Evolutionary conservation across 2,888 invertebrate genomes (phyloP).

Genomic region (Hirtodrosophila duncani): DNA sequence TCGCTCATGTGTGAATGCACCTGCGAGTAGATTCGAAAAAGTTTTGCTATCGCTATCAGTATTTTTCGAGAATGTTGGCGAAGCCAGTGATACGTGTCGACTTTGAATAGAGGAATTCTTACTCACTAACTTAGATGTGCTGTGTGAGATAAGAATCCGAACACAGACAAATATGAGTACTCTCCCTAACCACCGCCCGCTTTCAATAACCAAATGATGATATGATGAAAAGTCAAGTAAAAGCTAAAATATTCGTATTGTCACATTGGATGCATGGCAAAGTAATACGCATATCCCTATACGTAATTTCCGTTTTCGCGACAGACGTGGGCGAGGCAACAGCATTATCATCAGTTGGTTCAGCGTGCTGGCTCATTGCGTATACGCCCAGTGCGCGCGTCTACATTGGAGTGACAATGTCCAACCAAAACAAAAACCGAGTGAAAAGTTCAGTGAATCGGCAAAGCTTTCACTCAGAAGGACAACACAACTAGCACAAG

Average conservation of each 20-base stretch:
- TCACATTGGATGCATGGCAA: slow-evolving; percentile 33
- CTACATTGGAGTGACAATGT: slow-evolving; percentile 11
- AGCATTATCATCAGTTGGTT: slow-evolving; percentile 20
- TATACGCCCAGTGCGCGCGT: slow-evolving; percentile 34
- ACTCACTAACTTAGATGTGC: too few species aligned
- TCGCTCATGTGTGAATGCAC: slow-evolving; percentile 66
- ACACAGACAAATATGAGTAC: slow-evolving; percentile 13
- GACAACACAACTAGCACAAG: slow-evolving; percentile 36
- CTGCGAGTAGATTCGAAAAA: slow-evolving; percentile 55
- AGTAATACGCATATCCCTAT: slow-evolving; percentile 53
- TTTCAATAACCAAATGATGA: slow-evolving; percentile 64
- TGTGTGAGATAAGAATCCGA: background rate
- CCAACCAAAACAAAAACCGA: slow-evolving; percentile 57
- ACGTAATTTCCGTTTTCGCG: slow-evolving; percentile 60
- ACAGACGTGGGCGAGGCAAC: slow-evolving; percentile 22
- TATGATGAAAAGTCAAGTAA: slow-evolving; percentile 46
- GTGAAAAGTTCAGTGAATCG: too few species aligned
- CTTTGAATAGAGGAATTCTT: too few species aligned
- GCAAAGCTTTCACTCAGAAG: slow-evolving; percentile 56
- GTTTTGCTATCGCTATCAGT: slow-evolving; percentile 50
- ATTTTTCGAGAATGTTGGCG: slow-evolving; percentile 14
- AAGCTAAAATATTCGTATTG: slow-evolving; percentile 31
- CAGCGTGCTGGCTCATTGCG: slow-evolving; percentile 22
- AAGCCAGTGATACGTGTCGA: too few species aligned
- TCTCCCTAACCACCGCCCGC: too few species aligned